Conservation (phyloP, 2,797 vertebrate species). For the Taeniopygia guttata region DNA sequence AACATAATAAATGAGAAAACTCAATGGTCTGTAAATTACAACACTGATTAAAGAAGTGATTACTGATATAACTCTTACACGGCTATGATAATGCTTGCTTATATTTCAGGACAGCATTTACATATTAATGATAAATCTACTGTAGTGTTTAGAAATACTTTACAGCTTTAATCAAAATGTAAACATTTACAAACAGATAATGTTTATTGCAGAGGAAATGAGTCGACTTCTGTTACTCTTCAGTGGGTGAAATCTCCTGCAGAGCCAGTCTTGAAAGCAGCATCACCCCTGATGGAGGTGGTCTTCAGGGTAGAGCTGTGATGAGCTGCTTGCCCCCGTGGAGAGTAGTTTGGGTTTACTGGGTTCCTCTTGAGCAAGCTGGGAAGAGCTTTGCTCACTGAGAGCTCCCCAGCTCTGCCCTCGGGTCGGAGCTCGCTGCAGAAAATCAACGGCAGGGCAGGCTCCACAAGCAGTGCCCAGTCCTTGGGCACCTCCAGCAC, state of each 20-base stretch:
- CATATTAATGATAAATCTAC: constrained; percentile 65
- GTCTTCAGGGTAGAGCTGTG: background rate
- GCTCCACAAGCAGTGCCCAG: background rate
- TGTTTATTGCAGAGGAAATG: constrained; percentile 6
- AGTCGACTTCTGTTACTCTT: background rate
- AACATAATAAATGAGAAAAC: constrained; percentile 70
- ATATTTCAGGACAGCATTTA: constrained; percentile 58
- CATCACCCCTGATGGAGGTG: background rate
- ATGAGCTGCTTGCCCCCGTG: background rate
- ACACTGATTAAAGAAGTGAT: constrained; percentile 77
- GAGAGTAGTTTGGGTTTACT: background rate
- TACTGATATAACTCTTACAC: constrained; percentile 63
- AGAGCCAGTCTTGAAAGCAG: background rate
- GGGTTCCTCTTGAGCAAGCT: background rate
- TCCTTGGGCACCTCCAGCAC: background rate
- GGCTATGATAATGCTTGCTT: constrained; percentile 63
- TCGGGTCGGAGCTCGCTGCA: background rate
- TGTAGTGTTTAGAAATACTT: constrained; percentile 23
- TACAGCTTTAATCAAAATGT: constrained; percentile 43
- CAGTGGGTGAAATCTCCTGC: background rate
- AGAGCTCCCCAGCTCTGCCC: background rate
- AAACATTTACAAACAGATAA: constrained; percentile 52
- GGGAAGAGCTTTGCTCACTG: background rate
- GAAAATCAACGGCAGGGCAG: background rate
- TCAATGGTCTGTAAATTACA: constrained; percentile 77